Evolutionary conservation across 2,113 vertebrate genomes (phyloP).

Genomic region (Lethenteron reissneri): DNA sequence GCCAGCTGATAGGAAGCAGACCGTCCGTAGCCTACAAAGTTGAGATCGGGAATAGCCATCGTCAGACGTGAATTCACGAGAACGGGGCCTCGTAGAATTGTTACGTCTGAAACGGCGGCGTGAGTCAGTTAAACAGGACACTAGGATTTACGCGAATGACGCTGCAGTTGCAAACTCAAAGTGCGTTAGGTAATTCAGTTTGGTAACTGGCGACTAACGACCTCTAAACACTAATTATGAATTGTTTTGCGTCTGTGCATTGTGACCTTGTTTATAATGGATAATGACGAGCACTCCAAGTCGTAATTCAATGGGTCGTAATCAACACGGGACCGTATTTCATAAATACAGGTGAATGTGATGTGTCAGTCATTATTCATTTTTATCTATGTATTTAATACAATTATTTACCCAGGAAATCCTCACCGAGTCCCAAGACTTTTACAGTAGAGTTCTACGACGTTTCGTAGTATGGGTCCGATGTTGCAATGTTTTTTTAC

Average conservation of each 20-base stretch:
- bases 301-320: too few species aligned
- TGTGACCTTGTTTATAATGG: too few species aligned
- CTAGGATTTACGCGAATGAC: not conserved
- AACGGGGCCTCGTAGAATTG: not conserved
- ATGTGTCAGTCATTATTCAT: too few species aligned
- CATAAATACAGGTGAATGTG: too few species aligned
- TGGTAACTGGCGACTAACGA: not conserved
- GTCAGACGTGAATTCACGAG: not conserved
- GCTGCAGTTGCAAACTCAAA: not conserved
- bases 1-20: slow-evolving; percentile 35
- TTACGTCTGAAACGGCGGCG: not conserved
- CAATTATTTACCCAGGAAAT: too few species aligned
- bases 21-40: slow-evolving; percentile 36
- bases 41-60: slow-evolving; percentile 9
- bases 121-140: not conserved
- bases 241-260: not conserved
- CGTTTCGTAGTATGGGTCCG: too few species aligned
- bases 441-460: too few species aligned
- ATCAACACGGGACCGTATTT: too few species aligned
- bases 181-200: not conserved
- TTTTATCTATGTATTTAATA: too few species aligned
- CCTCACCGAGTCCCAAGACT: too few species aligned
- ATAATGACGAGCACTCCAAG: too few species aligned
- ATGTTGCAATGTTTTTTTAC: too few species aligned
- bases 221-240: not conserved